Conservation (phyloP, 1,140 invertebrate species). For the Daktulosphaira vitifoliae region DNA sequence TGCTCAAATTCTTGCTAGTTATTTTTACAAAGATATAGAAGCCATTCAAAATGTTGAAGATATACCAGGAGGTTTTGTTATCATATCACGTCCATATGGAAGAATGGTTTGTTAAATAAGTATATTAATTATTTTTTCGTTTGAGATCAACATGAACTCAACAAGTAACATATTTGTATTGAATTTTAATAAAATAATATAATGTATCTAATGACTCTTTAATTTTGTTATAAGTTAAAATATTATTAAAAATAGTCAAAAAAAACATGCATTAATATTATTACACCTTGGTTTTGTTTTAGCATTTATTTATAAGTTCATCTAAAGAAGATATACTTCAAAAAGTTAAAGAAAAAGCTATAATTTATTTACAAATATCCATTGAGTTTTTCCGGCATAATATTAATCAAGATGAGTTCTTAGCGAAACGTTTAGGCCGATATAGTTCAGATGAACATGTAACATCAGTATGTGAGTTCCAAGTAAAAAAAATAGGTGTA, state of each 20-base stretch:
- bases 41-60: conserved; percentile 59
- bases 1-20: conserved; percentile 69
- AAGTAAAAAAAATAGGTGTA: conserved; percentile 76
- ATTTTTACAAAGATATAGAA: conserved; percentile 89
- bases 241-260: conserved; percentile 10
- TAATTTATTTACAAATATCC: conserved; percentile 66
- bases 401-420: conserved; percentile 77
- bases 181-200: no score
- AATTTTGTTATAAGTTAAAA: no score
- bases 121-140: conserved; percentile 8
- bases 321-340: conserved; percentile 78
- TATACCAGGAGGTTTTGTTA: conserved; percentile 71
- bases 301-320: conserved; percentile 78
- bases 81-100: conserved; percentile 78
- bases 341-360: conserved; percentile 71
- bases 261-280: not conserved
- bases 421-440: conserved; percentile 78
- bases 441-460: conserved; percentile 84
- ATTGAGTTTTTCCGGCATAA: conserved; percentile 74
- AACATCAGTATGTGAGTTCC: conserved; percentile 86
- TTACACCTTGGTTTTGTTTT: conserved; percentile 39
- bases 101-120: conserved; percentile 48
- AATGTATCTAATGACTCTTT: no score
- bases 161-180: no score
- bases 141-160: no score